These are phyloP conservation scores for Syndactyla subalaris DNA, from an alignment of 2,797 vertebrate species.

Conservation along the genomic window DNA sequence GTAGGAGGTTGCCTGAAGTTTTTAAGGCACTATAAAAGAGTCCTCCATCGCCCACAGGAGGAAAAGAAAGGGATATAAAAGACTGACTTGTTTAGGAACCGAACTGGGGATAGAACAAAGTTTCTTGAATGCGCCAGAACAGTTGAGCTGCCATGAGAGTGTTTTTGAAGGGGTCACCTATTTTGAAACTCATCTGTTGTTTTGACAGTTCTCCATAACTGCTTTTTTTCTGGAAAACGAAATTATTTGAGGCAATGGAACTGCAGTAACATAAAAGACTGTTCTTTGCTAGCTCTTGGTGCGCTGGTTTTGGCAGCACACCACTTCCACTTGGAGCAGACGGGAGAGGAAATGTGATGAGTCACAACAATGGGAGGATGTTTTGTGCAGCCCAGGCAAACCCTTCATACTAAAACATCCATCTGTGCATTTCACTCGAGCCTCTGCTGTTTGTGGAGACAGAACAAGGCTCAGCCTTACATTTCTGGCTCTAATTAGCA, in stretches of 20 bases:
- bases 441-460: neutral
- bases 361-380: neutral
- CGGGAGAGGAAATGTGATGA: neutral
- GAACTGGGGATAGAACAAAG: neutral
- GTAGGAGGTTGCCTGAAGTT: neutral
- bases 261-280: neutral
- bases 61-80: neutral
- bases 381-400: neutral
- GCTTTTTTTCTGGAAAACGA: neutral
- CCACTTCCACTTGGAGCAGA: neutral
- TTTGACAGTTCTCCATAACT: neutral
- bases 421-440: neutral
- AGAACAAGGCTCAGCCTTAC: neutral
- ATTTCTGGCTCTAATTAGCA: neutral
- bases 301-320: neutral
- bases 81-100: neutral
- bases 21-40: neutral
- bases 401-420: neutral
- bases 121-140: neutral
- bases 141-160: neutral
- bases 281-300: neutral
- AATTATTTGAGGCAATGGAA: neutral
- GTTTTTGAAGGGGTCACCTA: neutral
- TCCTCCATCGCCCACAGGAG: neutral
- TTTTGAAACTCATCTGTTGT: neutral